Percentiles rank a stretch among this genome's conserved stretches.
Conservation (phyloP, 2,888 invertebrate species). For the Luffia ferchaultella region DNA sequence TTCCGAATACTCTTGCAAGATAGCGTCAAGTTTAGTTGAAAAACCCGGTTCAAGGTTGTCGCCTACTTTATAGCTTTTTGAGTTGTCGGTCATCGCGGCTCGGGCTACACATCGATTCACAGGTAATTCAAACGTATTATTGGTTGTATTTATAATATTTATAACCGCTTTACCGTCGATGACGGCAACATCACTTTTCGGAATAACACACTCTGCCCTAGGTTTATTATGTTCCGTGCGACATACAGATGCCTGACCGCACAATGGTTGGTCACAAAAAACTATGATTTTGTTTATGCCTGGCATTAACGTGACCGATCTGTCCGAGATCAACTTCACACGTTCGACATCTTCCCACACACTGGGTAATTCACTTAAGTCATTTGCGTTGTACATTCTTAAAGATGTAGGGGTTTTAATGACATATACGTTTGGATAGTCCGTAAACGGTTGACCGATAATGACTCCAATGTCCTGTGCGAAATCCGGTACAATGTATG, state of each 20-base stretch:
- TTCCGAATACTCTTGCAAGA: constrained; percentile 1
- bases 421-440: constrained; percentile 3
- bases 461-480: constrained; percentile 2
- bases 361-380: constrained; percentile 2
- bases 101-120: not conserved
- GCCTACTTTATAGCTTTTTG: not conserved
- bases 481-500: constrained; percentile 4
- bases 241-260: not conserved
- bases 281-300: constrained; percentile 6
- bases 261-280: not conserved
- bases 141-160: not conserved
- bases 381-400: constrained; percentile 4
- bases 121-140: not conserved
- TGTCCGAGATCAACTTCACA: constrained; percentile 1
- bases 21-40: not conserved
- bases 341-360: constrained; percentile 1
- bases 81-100: not conserved
- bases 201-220: constrained; percentile 1
- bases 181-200: not conserved
- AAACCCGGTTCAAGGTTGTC: not conserved
- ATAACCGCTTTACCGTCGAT: constrained; percentile 1
- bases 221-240: not conserved
- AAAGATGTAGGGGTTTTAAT: constrained; percentile 4
- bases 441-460: constrained; percentile 6
- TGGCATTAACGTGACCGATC: not conserved